These are phyloP conservation scores for Sylvilagus floridanus DNA, from an alignment of 2,797 vertebrate species.

Conservation along the genomic window DNA sequence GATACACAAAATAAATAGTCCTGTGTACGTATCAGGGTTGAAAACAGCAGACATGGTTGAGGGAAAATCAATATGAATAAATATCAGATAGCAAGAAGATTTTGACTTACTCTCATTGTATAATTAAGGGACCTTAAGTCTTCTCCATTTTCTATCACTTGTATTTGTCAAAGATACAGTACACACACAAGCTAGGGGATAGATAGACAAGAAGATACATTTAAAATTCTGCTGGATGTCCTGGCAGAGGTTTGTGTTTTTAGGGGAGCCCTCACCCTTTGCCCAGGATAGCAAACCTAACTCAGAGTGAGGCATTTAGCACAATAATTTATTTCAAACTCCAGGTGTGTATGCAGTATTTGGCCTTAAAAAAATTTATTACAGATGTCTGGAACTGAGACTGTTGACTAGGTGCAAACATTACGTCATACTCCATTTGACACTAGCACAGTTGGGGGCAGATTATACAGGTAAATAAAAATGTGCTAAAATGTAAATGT, in stretches of 20 bases:
- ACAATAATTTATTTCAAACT: slow-evolving; percentile 77
- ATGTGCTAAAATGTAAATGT: slow-evolving; percentile 78
- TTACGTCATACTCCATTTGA: slow-evolving; percentile 84
- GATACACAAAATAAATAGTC: neutral
- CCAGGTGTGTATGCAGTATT: slow-evolving; percentile 85
- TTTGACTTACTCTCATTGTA: neutral
- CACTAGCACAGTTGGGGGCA: slow-evolving; percentile 71
- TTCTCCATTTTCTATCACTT: neutral
- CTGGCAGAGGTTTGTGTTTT: slow-evolving; percentile 67
- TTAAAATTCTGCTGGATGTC: slow-evolving; percentile 52
- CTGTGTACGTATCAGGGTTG: neutral
- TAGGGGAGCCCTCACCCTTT: slow-evolving; percentile 54
- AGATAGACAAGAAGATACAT: slow-evolving; percentile 14
- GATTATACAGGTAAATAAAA: slow-evolving; percentile 82
- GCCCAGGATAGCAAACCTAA: slow-evolving; percentile 64
- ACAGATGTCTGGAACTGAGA: slow-evolving; percentile 84
- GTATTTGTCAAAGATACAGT: neutral
- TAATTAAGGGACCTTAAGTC: neutral
- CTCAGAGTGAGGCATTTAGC: neutral
- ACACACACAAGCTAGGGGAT: neutral
- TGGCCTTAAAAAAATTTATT: slow-evolving; percentile 85
- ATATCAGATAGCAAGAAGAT: neutral
- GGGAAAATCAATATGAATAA: neutral
- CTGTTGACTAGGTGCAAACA: slow-evolving; percentile 83
- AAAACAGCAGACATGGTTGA: neutral